phyloP scores from a whole-genome alignment of 2,888 invertebrate genomes.

The Pandemis cinnamomeana region DNA sequence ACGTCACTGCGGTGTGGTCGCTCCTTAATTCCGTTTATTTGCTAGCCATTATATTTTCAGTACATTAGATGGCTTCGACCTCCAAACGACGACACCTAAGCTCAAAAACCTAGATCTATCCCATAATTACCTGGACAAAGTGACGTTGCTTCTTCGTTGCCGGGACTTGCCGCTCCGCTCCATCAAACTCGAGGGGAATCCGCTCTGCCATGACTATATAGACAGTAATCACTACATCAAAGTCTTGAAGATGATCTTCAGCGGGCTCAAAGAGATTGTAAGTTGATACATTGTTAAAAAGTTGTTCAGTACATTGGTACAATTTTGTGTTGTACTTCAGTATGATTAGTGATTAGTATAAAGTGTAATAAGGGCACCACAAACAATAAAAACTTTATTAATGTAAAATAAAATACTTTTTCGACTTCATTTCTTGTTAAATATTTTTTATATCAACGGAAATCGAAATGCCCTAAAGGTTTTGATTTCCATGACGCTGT shows the following conservation, averaged over 20 bases:
- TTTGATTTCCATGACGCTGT: no score
- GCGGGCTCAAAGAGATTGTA: constrained; percentile 79
- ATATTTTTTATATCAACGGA: no score
- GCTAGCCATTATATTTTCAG: constrained; percentile 49
- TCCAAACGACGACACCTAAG: constrained; percentile 55
- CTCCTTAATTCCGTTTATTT: no score
- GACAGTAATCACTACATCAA: constrained; percentile 85
- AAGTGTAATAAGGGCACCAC: no score
- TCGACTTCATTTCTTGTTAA: no score
- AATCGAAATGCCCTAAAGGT: no score
- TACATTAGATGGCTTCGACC: constrained; percentile 61
- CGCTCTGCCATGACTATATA: constrained; percentile 86
- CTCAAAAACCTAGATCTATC: constrained; percentile 66
- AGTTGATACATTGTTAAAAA: constrained; percentile 50
- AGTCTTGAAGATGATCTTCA: constrained; percentile 80
- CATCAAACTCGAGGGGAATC: constrained; percentile 88
- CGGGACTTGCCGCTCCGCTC: constrained; percentile 74
- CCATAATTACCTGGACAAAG: constrained; percentile 60
- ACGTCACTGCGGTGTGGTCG: no score
- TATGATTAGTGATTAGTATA: no score
- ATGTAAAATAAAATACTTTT: no score
- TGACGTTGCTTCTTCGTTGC: constrained; percentile 55
- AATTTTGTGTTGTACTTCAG: no score
- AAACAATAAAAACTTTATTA: no score
- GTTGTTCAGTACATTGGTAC: no score